Base-by-base conservation (phyloP, 2,888 invertebrate genomes). In the Rhopalosiphum nymphaeae region DNA sequence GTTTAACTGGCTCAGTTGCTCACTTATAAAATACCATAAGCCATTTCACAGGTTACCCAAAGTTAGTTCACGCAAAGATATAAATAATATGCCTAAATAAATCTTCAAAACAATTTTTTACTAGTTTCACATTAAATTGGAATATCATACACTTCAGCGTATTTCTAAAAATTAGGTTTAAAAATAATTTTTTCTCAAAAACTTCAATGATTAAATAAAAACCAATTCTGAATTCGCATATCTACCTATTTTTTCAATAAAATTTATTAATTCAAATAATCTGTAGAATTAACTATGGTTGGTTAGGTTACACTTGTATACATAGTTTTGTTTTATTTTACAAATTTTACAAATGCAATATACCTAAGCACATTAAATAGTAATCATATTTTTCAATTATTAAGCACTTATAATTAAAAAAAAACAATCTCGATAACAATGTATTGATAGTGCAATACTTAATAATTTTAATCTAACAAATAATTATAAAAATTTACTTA, bases 11-110 rank as follows among this genome's bases (percentile, higher is more conserved):
- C 26, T 78, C 49, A n/a, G 57, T 49, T n/a, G 46, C 26, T 78
- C 11, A 53, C 42, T 49, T 91, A 49, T n/a, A 49, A 78, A 49
- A 36, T 10, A 16, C 61, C 36, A 91, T 91, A 91, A 91, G 53
- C 67, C 91, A 91, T 91, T 91, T 49, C 26, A 78, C 91, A 49
- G 91, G 67, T 78, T 36, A 78, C 49, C 5, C 21, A 29, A 36
- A 36, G 36, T 91, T 49, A 49, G 49, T 91, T 78, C 25, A 90
- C n/a, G 10, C n/a, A 25, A 25, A 4, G 3, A 36, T 36, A 67
- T 25, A 25, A 91, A 78, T 49, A 91, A 78, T 49, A 78, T 49
- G 78, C 11, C 49, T 36, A 26, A 49, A 49, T 78, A 4, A 78
- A 36, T 78, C 36, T 36, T 13, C 36, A 1, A 61, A 78, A 49